phyloP scores from a whole-genome alignment of 2,797 vertebrate species.

The Melanotaenia nigrans region DNA sequence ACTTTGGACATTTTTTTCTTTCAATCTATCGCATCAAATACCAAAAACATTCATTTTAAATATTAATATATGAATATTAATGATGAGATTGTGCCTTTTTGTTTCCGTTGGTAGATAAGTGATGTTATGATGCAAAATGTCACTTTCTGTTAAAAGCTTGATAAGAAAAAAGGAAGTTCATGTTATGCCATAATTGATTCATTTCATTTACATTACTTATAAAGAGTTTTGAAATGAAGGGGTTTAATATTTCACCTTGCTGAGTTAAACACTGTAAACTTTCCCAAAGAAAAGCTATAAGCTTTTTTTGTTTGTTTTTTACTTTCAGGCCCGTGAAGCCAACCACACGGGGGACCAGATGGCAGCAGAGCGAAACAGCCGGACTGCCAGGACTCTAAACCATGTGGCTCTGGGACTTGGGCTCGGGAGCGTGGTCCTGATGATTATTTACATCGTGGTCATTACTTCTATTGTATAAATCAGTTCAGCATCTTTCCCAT shows the following conservation, averaged over 20 bases:
- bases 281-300: neutral
- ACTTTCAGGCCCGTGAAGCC: constrained; percentile 64
- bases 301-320: neutral
- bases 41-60: too few relatives aligned
- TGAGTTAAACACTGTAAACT: neutral
- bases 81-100: too few relatives aligned
- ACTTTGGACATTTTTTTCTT: too few relatives aligned
- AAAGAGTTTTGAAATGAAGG: too few relatives aligned
- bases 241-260: neutral
- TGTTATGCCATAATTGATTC: too few relatives aligned
- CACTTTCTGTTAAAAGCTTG: too few relatives aligned
- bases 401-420: constrained; percentile 69
- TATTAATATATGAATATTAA: too few relatives aligned
- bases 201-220: too few relatives aligned
- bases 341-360: constrained; percentile 51
- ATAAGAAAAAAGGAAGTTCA: too few relatives aligned
- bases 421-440: fast-evolving
- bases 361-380: constrained; percentile 63
- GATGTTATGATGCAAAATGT: too few relatives aligned
- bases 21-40: too few relatives aligned
- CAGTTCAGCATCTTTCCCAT: neutral
- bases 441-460: neutral
- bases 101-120: too few relatives aligned
- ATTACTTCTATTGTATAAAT: fast-evolving
- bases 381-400: constrained; percentile 66